Percentiles rank a stretch among this genome's conserved stretches.
phyloP scores from a whole-genome alignment of 2,113 vertebrate species.

The Ardeotis arabs region DNA sequence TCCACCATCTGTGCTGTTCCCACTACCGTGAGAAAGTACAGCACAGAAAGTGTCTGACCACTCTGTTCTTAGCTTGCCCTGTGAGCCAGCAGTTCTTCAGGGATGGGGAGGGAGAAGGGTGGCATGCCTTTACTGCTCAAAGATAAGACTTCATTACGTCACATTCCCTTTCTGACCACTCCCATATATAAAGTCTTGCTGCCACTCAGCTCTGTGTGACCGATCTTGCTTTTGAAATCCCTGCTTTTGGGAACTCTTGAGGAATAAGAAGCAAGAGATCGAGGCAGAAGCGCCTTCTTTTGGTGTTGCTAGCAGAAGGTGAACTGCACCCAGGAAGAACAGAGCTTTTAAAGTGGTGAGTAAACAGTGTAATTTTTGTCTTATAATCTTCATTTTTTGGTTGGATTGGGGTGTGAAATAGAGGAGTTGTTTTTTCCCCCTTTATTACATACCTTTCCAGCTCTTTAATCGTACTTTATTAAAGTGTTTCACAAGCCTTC shows the following conservation, averaged over 20 bases:
- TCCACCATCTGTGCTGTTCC: background rate
- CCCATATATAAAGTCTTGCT: slow-evolving; percentile 46
- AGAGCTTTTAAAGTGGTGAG: slow-evolving; percentile 18
- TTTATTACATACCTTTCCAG: background rate
- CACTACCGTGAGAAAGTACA: background rate
- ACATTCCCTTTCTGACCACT: slow-evolving; percentile 26
- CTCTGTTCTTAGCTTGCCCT: slow-evolving; percentile 9
- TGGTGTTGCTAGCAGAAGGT: background rate
- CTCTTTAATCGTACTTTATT: background rate
- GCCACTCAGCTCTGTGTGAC: background rate
- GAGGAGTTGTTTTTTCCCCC: background rate
- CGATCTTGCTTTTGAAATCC: background rate
- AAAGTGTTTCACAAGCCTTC: slow-evolving; percentile 7
- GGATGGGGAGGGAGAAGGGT: slow-evolving; percentile 14
- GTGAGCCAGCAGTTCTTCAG: background rate
- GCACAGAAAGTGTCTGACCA: background rate
- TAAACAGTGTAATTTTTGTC: background rate
- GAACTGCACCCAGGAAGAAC: background rate
- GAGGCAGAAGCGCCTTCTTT: background rate
- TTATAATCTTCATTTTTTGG: background rate
- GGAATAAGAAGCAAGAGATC: background rate
- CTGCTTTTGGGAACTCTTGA: background rate
- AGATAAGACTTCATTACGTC: background rate
- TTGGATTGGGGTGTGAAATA: background rate
- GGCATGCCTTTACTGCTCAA: background rate